phyloP scores from a whole-genome alignment of 1,140 invertebrate species.

The Coelopa frigida region DNA sequence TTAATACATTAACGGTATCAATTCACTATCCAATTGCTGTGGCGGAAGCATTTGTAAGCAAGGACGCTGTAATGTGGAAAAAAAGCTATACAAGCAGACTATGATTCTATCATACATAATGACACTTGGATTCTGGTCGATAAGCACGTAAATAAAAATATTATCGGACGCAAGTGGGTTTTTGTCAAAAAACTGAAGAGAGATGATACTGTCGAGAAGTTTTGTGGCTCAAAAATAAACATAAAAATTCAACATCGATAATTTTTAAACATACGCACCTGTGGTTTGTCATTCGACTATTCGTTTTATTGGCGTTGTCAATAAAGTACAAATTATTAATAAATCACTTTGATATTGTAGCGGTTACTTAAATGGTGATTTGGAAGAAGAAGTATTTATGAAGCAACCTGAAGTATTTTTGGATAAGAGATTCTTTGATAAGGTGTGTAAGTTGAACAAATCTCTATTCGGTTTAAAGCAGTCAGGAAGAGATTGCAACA shows the following conservation, averaged over 20 bases:
- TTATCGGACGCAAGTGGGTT: constrained; percentile 23
- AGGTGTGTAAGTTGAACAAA: constrained; percentile 29
- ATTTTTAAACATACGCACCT: constrained; percentile 16
- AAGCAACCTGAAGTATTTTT: constrained; percentile 34
- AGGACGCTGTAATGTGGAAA: constrained; percentile 2
- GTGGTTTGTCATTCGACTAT: constrained; percentile 32
- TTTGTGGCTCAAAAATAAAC: constrained; percentile 39
- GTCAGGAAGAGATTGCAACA: constrained; percentile 3
- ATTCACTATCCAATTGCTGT: too few species aligned
- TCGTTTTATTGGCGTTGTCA: constrained; percentile 36
- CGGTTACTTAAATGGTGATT: constrained; percentile 45
- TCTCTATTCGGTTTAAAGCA: constrained; percentile 2
- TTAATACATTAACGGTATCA: background rate
- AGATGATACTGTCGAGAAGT: constrained; percentile 12
- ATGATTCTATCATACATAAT: constrained; percentile 9
- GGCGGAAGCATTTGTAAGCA: background rate
- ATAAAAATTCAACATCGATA: constrained; percentile 4
- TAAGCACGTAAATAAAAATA: constrained; percentile 15
- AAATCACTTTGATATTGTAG: constrained; percentile 40
- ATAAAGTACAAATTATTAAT: constrained; percentile 28
- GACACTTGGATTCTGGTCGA: constrained; percentile 20
- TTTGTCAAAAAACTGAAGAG: constrained; percentile 17
- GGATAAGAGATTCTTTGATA: constrained; percentile 12
- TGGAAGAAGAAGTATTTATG: constrained; percentile 45
- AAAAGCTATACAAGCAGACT: constrained; percentile 4